phyloP scores from a whole-genome alignment of 2,888 invertebrate species.

The Aporophyla lueneburgensis region DNA sequence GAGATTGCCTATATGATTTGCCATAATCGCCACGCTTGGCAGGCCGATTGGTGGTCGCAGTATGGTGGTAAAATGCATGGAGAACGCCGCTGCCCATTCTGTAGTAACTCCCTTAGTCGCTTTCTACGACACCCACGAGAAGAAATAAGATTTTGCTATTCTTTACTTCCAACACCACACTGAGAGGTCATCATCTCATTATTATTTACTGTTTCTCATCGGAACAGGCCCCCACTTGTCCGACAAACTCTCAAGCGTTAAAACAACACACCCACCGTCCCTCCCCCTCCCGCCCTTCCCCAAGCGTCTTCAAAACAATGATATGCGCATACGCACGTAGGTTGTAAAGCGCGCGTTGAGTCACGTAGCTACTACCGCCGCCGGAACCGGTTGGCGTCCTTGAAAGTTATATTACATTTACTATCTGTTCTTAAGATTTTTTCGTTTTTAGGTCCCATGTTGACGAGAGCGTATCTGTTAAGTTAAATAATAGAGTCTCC shows the following conservation, averaged over 20 bases:
- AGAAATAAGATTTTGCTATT: too few species aligned
- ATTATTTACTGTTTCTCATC: not conserved
- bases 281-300: not conserved
- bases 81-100: too few species aligned
- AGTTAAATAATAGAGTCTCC: too few species aligned
- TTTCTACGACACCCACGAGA: too few species aligned
- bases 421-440: not conserved
- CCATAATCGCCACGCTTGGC: too few species aligned
- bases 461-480: too few species aligned
- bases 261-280: conserved; percentile 10
- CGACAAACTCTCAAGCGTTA: not conserved
- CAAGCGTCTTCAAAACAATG: conserved; percentile 13
- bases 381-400: conserved; percentile 26
- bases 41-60: too few species aligned
- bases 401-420: conserved; percentile 1
- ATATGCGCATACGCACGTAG: conserved; percentile 37
- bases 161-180: too few species aligned
- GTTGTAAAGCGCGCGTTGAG: conserved; percentile 11
- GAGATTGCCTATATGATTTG: too few species aligned
- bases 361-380: conserved; percentile 17
- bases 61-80: too few species aligned
- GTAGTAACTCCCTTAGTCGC: too few species aligned
- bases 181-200: not conserved
- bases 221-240: not conserved
- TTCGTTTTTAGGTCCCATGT: not conserved